phyloP scores from a whole-genome alignment of 2,113 vertebrate genomes.

The Gymnorhina tibicen region DNA sequence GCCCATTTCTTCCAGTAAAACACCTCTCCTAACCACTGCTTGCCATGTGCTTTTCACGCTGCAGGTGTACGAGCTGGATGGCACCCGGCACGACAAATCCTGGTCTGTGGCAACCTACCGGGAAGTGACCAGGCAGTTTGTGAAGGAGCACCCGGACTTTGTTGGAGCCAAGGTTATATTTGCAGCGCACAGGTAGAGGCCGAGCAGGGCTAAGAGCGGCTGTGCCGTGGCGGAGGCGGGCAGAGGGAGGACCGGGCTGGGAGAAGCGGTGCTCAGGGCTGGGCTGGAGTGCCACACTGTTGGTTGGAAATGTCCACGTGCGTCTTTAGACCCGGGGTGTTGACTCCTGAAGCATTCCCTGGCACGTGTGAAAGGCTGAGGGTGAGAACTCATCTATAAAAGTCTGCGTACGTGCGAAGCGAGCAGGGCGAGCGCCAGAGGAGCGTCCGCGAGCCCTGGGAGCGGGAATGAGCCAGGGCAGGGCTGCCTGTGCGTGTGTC shows the following conservation, averaged over 20 bases:
- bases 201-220: fast-evolving
- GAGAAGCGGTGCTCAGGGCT: neutral
- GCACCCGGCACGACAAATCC: conserved; percentile 64
- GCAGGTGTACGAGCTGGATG: conserved; percentile 88
- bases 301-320: fast-evolving
- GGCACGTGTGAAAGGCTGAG: neutral
- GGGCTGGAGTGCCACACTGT: neutral
- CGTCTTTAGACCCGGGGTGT: fast-evolving
- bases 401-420: fast-evolving
- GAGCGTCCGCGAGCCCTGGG: fast-evolving
- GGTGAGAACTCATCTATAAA: neutral
- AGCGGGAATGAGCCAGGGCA: neutral
- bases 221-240: fast-evolving
- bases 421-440: neutral
- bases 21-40: neutral
- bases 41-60: neutral
- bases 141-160: conserved; percentile 79
- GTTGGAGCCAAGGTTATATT: conserved; percentile 81
- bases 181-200: conserved; percentile 63
- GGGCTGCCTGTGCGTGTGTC: neutral
- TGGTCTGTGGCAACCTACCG: conserved; percentile 79
- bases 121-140: conserved; percentile 75
- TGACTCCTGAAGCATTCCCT: neutral
- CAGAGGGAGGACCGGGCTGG: neutral
- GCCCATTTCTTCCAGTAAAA: neutral